phyloP scores from a whole-genome alignment of 2,888 invertebrate species.

The Drosophila dives region DNA sequence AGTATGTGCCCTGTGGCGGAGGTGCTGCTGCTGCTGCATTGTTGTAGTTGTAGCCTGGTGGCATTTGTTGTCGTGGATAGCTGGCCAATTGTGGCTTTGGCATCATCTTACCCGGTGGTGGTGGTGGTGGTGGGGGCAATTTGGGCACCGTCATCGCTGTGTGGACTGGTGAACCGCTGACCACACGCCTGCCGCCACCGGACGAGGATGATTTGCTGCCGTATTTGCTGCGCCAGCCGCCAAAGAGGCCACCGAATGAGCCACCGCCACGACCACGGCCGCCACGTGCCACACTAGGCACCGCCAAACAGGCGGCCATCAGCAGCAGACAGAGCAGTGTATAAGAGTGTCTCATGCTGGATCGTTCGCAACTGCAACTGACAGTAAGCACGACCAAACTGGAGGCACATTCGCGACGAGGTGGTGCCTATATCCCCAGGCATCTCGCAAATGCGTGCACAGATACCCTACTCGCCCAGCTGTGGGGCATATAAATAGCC shows the following conservation, averaged over 20 bases:
- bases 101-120: slow-evolving; percentile 43
- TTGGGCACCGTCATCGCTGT: slow-evolving; percentile 69
- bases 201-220: slow-evolving; percentile 76
- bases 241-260: slow-evolving; percentile 80
- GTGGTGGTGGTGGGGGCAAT: slow-evolving; percentile 60
- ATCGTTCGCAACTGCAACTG: slow-evolving; percentile 48
- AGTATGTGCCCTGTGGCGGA: slow-evolving; percentile 58
- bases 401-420: slow-evolving; percentile 37
- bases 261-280: slow-evolving; percentile 80
- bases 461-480: slow-evolving; percentile 33
- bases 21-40: slow-evolving; percentile 26
- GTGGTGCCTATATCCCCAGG: slow-evolving; percentile 63
- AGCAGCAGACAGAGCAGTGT: slow-evolving; percentile 47
- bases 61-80: slow-evolving; percentile 71
- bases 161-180: slow-evolving; percentile 74
- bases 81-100: slow-evolving; percentile 46
- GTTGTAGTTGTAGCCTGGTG: slow-evolving; percentile 52
- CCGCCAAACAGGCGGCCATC: slow-evolving; percentile 41
- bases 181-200: slow-evolving; percentile 66
- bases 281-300: slow-evolving; percentile 71
- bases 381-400: slow-evolving; percentile 58
- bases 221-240: slow-evolving; percentile 81
- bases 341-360: slow-evolving; percentile 52
- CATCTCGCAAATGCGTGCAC: slow-evolving; percentile 58
- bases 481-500: slow-evolving; percentile 19